A percentile compares a stretch with the other conserved stretches of the same genome.
phyloP scores from a whole-genome alignment of 2,888 invertebrate genomes.

The Bugula neritina region DNA sequence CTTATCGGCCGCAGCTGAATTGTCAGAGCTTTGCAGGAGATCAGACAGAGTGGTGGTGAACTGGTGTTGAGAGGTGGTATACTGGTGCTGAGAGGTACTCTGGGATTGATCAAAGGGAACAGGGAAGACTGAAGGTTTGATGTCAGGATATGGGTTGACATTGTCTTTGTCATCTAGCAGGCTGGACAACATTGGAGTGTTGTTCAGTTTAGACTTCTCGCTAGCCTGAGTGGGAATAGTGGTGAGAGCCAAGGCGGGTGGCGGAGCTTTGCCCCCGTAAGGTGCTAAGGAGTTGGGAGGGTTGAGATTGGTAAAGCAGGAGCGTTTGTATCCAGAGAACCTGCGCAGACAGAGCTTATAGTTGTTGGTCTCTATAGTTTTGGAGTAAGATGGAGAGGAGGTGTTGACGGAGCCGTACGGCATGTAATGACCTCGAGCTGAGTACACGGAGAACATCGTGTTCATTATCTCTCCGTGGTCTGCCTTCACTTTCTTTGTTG shows the following conservation, averaged over 20 bases:
- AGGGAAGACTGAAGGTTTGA: constrained; percentile 1
- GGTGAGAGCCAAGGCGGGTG: not conserved
- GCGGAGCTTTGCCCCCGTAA: not conserved
- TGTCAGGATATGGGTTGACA: not conserved
- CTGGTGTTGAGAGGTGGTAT: not conserved
- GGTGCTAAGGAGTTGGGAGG: not conserved
- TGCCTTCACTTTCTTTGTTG: constrained; percentile 14
- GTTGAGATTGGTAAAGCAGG: constrained; percentile 50
- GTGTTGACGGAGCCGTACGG: constrained; percentile 26
- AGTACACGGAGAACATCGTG: constrained; percentile 27
- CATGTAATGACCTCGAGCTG: constrained; percentile 25
- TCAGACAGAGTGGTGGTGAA: constrained; percentile 7
- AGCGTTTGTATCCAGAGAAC: constrained; percentile 25
- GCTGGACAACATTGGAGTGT: constrained; percentile 46
- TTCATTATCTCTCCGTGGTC: constrained; percentile 33
- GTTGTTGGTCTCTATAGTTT: constrained; percentile 26
- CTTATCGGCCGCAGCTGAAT: not conserved
- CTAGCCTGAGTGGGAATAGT: constrained; percentile 26
- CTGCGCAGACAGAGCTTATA: constrained; percentile 20
- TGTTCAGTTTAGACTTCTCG: constrained; percentile 34
- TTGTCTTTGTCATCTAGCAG: constrained; percentile 39
- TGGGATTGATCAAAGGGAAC: not conserved
- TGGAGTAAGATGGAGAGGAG: constrained; percentile 22
- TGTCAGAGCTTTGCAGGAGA: constrained; percentile 12
- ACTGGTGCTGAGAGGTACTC: not conserved